Evolutionary conservation across 92 coral and sea anemone genomes (phyloP), one percentile per base, ranked within the genome.

Genomic region (Ricordea florida): DNA sequence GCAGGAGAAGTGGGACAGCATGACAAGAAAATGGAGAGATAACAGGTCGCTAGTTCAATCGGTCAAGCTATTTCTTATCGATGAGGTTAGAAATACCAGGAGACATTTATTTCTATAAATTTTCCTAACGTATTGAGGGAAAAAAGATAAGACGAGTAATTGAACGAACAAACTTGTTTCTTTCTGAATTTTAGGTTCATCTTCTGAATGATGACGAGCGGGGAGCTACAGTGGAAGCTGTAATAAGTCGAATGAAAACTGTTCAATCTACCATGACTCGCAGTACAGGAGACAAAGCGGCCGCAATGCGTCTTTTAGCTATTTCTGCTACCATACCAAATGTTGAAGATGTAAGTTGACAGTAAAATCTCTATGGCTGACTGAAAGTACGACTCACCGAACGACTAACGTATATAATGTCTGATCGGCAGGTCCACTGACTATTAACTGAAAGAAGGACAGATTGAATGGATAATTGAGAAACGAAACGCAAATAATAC

Each of bases 1-100:
- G 74, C 66, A 94, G 98, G 98, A 94, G 81, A 94, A 94, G 64
- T 94, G 98, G 98, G 98, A 94, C 87, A 94, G 98, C 74, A 94
- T 94, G 93, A 94, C 98, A 10, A 85, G 98, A 72, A 94, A 94
- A 71, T 94, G 98, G 98, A 89, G 91, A 57, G 98, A 94, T 81
- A 94, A 94, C 76, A 79, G 83, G 27, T 91, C 98, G 14, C 46
- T 94, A 32, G 97, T 94, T 29, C 97, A 94, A 55, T 76, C 92
- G 50, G 98, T 94, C 29, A 88, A 74, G 51, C 83, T 94, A 23
- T 94, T 94, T 73, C 88, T 94, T 14, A 86, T 94, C 62, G 98
- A 94, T 55, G 98, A 94, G 93, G 98, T 94, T 57, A 37, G 46
- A 18, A 10, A 13, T 33, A 16, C 33, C 23, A 8, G 27, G 17